Evolutionary conservation across 2,888 invertebrate genomes (phyloP).

Genomic region (Melitaea athalia): DNA sequence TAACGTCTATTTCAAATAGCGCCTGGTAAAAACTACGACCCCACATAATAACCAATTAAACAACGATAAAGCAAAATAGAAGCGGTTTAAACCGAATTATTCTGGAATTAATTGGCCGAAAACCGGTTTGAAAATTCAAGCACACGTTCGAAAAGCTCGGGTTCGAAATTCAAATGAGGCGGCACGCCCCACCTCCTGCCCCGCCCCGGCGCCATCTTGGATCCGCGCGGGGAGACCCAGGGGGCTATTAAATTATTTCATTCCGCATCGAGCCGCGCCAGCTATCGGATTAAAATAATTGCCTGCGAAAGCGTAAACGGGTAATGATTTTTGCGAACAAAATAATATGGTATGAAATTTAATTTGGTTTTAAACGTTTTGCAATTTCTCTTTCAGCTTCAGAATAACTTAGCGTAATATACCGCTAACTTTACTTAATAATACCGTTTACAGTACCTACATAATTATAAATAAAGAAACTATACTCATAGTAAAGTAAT

Average conservation of each 20-base stretch:
- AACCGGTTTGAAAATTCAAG: constrained; percentile 69
- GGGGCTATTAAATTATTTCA: constrained; percentile 82
- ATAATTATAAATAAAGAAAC: neutral
- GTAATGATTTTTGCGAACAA: constrained; percentile 79
- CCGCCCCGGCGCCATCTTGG: constrained; percentile 80
- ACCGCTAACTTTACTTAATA: neutral
- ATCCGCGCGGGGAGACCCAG: constrained; percentile 61
- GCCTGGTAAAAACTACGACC: constrained; percentile 39
- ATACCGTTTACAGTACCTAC: neutral
- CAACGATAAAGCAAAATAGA: constrained; percentile 65
- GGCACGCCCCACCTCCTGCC: constrained; percentile 75
- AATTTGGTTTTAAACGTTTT: constrained; percentile 53
- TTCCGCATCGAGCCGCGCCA: constrained; percentile 77
- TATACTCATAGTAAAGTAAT: neutral
- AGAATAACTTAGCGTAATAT: neutral
- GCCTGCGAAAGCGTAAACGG: constrained; percentile 79
- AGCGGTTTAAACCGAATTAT: constrained; percentile 71
- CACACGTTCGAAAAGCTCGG: constrained; percentile 78
- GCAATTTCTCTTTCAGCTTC: constrained; percentile 24
- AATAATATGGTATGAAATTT: constrained; percentile 73
- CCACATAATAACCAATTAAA: constrained; percentile 60
- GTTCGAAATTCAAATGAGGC: constrained; percentile 82
- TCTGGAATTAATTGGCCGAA: constrained; percentile 79
- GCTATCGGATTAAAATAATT: constrained; percentile 82
- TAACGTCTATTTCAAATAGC: constrained; percentile 14